Percentiles rank a stretch among this genome's conserved stretches.
These are phyloP conservation scores for Dryomyza anilis DNA, from an alignment of 2,888 invertebrate genomes.

Conservation along the genomic window DNA sequence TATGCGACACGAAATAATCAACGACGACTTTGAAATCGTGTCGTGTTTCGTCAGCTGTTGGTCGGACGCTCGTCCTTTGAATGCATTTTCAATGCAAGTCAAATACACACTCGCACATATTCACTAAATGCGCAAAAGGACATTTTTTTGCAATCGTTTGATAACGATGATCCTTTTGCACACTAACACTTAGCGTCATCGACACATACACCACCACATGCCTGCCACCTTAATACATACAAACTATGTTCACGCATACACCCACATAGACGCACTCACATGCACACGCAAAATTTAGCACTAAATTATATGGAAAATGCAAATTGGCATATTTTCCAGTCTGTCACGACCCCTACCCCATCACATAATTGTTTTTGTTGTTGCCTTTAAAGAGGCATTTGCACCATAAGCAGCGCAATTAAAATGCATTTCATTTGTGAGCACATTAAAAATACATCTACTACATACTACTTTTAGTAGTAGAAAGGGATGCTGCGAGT, in stretches of 20 bases:
- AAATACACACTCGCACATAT: too few species aligned
- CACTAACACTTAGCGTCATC: too few species aligned
- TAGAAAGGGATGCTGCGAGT: too few species aligned
- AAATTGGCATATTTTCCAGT: conserved; percentile 4
- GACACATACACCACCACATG: conserved; percentile 1
- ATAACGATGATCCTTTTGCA: not conserved
- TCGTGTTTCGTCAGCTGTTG: not conserved
- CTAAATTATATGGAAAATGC: conserved; percentile 12
- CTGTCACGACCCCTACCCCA: not conserved
- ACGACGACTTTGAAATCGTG: not conserved
- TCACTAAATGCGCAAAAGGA: conserved; percentile 8
- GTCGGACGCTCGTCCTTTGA: not conserved
- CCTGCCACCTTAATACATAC: not conserved
- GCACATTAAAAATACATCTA: too few species aligned
- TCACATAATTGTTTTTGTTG: too few species aligned
- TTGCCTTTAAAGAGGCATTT: too few species aligned
- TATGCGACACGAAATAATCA: not conserved
- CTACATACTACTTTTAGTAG: too few species aligned
- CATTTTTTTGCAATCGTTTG: not conserved
- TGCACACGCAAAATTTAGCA: conserved; percentile 6
- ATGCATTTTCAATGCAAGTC: not conserved
- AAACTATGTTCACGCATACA: not conserved
- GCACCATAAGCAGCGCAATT: too few species aligned
- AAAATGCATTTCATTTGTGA: too few species aligned
- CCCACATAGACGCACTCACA: not conserved